Conservation (phyloP, 2,113 vertebrate species). For the Bubalus kerabau region DNA sequence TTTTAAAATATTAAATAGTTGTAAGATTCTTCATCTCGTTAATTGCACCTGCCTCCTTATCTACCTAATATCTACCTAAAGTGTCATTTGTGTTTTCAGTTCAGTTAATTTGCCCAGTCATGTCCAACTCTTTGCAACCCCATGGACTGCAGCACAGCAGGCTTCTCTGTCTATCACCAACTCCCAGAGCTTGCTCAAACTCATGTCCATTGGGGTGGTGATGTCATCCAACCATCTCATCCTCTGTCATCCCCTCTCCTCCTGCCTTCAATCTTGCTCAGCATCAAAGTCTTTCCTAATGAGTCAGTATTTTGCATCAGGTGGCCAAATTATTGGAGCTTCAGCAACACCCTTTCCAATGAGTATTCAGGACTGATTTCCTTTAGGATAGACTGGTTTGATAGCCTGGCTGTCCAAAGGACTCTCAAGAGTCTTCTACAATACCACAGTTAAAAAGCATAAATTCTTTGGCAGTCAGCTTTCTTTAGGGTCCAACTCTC, state of each 20-base stretch:
- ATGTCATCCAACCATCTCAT: neutral
- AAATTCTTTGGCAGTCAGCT: neutral
- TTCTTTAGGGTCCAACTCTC: neutral
- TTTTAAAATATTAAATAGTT: constrained; percentile 1
- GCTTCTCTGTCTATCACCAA: neutral
- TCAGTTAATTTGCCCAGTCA: neutral
- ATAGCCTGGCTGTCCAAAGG: neutral
- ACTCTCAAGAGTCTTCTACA: neutral
- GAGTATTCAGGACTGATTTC: neutral
- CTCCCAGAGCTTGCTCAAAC: neutral
- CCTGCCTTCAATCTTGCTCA: neutral
- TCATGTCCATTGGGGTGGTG: neutral
- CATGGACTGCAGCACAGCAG: neutral
- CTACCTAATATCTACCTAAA: neutral
- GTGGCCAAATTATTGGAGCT: neutral
- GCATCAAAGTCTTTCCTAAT: neutral
- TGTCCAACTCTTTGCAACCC: neutral
- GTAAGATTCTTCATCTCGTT: neutral
- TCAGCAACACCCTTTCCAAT: neutral
- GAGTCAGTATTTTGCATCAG: neutral
- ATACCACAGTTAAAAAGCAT: neutral
- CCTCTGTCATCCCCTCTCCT: neutral
- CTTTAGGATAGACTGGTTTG: neutral
- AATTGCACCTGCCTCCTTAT: neutral
- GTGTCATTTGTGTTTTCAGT: neutral